Evolutionary conservation across 2,888 invertebrate species (phyloP).

Genomic region (Pediacus dermestoides): DNA sequence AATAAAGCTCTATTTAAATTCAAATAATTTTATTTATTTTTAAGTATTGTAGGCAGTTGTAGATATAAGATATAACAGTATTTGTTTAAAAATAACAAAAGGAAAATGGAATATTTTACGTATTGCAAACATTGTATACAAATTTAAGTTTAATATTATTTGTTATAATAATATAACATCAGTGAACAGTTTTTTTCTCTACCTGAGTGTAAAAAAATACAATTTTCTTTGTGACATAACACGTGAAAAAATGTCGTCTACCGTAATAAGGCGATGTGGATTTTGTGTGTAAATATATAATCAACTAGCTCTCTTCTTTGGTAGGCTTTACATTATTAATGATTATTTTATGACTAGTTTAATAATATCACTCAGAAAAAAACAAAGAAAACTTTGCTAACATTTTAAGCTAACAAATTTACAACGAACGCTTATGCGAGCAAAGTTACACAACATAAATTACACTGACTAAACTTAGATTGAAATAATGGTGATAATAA

Average conservation of each 20-base stretch:
- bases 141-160: too few relatives aligned
- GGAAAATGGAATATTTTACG: too few relatives aligned
- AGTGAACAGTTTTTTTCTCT: too few relatives aligned
- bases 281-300: slow-evolving; percentile 21
- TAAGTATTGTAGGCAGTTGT: too few relatives aligned
- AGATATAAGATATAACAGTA: too few relatives aligned
- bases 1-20: too few relatives aligned
- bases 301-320: slow-evolving; percentile 44
- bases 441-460: slow-evolving; percentile 17
- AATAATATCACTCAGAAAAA: slow-evolving; percentile 44
- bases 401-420: too few relatives aligned
- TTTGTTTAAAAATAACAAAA: too few relatives aligned
- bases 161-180: too few relatives aligned
- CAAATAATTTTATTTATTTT: too few relatives aligned
- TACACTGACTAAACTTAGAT: slow-evolving; percentile 17
- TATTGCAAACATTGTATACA: too few relatives aligned
- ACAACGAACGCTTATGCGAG: too few relatives aligned
- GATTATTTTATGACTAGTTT: slow-evolving; percentile 42
- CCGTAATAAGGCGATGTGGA: slow-evolving; percentile 29
- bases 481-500: slow-evolving; percentile 11
- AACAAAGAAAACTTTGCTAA: slow-evolving; percentile 19
- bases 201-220: slow-evolving; percentile 46
- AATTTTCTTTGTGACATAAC: slow-evolving; percentile 39
- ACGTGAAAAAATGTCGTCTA: slow-evolving; percentile 33
- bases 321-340: slow-evolving; percentile 39